Conservation (phyloP, 2,888 invertebrate genomes). For the Cheiracanthium punctorium region DNA sequence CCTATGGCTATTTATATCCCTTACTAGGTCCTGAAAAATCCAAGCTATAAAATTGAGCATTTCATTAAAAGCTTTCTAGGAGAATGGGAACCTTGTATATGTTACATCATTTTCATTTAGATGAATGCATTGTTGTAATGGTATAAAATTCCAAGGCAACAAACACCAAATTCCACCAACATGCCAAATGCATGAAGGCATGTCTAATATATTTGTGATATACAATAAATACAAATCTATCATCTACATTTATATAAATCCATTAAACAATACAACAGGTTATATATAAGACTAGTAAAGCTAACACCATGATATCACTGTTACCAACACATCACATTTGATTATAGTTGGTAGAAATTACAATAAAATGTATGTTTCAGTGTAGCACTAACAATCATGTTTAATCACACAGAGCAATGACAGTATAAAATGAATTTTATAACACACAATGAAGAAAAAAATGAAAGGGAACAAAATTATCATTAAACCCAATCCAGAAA, state of each 20-base stretch:
- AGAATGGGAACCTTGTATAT: too few relatives aligned
- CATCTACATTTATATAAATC: constrained; percentile 65
- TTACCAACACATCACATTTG: constrained; percentile 56
- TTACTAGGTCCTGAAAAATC: too few relatives aligned
- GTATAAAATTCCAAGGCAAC: constrained; percentile 70
- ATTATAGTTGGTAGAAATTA: constrained; percentile 61
- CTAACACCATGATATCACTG: constrained; percentile 69
- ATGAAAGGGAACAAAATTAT: constrained; percentile 16
- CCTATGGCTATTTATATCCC: too few relatives aligned
- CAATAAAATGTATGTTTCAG: constrained; percentile 46
- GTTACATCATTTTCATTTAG: neutral
- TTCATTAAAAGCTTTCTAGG: constrained; percentile 40
- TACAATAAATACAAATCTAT: constrained; percentile 68
- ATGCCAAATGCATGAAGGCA: constrained; percentile 42
- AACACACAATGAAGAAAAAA: neutral
- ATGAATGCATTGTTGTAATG: constrained; percentile 46
- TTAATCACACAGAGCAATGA: constrained; percentile 31
- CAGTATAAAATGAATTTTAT: constrained; percentile 47
- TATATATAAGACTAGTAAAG: constrained; percentile 68
- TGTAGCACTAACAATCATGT: constrained; percentile 43
- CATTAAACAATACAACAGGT: constrained; percentile 65
- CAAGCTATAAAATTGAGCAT: constrained; percentile 8
- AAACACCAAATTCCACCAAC: constrained; percentile 52
- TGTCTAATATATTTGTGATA: constrained; percentile 59
- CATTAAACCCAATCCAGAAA: neutral